Evolutionary conservation across 2,888 invertebrate genomes (phyloP), one percentile per base, ranked within the genome.

Genomic region (Lycophotia porphyrea): DNA sequence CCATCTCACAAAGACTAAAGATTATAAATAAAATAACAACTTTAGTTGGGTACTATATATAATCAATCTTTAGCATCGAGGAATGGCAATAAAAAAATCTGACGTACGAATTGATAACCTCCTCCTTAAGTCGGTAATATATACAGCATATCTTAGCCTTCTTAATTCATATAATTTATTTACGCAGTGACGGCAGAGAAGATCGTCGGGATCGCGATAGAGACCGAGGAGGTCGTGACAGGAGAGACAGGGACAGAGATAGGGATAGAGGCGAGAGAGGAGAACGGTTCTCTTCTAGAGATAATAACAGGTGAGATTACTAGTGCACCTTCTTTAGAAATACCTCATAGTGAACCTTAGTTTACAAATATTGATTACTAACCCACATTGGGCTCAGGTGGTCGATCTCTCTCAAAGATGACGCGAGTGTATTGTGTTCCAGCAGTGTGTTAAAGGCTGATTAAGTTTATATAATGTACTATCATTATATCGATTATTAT

Each of bases 241-340:
- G 88, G 78, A 78, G 88, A 68, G 87, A 87, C 63, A 67, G 88
- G 18, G 89, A 93, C 90, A 84, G 94, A 11, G 91, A 92, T 52
- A 83, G 92, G 44, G 84, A 90, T 34, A 85, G 92, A 60, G 78
- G 92, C 47, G 78, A 94, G 72, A 68, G 87, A 9, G 80, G 85
- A 34, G 87, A 88, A 0, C 76, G 91, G 84, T 91, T 92, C 82
- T 81, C 91, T 24, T 86, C 90, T 31, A 90, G 93, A 71, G 93
- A 93, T 49, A 90, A 91, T 74, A 92, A 89, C 74, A 86, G 88
- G 90, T 91, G 80, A 88, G 80, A 27, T n/a, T 55, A 27, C 27
- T 27, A 27, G 60, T 60, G 34, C 34, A 0, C 1, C 21, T 21
- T 21, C 9, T 47, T 27, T 34, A n/a, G 24, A 34, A 21, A 42